Base-by-base conservation (phyloP, 2,797 vertebrate species). In the Bovichtus diacanthus region DNA sequence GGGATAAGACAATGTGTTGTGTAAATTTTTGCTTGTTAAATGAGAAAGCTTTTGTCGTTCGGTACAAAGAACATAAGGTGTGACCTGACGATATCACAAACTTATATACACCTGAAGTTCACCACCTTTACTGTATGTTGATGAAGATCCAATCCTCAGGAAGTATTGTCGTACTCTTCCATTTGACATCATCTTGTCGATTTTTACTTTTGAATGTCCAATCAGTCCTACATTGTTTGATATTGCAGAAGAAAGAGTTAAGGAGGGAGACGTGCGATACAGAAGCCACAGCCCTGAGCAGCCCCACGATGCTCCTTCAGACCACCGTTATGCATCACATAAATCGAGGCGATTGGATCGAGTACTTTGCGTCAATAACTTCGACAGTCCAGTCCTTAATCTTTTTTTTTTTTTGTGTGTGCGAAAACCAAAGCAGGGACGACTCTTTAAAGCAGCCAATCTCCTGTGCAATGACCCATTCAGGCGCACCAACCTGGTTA, bases 401-500 rank as follows among this genome's bases (percentile, higher is more conserved):
- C 19, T 18, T 63, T 31, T 23, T 62, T 39, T 72, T 39, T n/a
- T n/a, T n/a, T n/a, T n/a, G 34, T 71, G 34, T 21, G 25, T 59
- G 53, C 65, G 25, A 65, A 55, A 76, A 54, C 56, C 23, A 58
- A 68, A 58, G 34, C 61, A 38, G 29, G 31, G 4, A 6, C 19
- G 13, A 10, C 51, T 66, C 61, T 75, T 63, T 65, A 64, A 54
- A 68, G 3, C 15, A 49, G 64, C 50, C 74, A 65, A 41, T 81
- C 41, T 80, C 34, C 53, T 60, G 61, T 6, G 53, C 68, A 49
- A 47, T 64, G 76, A 77, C 76, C 66, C 55, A 38, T 81, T 50
- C 70, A 39, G 29, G 4, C 46, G 36, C 53, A 29, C 23, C 51
- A 79, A 66, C 63, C 73, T 41, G 64, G 75, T 75, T 53, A 49